Conservation (phyloP, 2,113 vertebrate species). For the Apteryx owenii region DNA sequence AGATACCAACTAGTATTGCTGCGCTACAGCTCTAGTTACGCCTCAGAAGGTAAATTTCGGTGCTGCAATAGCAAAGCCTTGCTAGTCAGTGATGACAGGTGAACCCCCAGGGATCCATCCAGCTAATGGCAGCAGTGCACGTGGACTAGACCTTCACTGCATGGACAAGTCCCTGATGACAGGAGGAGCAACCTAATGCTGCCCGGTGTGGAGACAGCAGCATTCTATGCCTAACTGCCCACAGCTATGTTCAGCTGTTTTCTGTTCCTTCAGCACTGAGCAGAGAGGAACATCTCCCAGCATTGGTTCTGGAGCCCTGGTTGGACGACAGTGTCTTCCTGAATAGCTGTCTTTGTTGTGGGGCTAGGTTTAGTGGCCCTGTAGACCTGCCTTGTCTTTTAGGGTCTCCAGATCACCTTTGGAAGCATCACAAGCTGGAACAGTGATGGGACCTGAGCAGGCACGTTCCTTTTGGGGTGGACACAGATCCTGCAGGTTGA, state of each 20-base stretch:
- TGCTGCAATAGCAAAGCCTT: not conserved
- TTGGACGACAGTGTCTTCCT: too few species aligned
- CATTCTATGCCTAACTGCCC: rapidly evolving
- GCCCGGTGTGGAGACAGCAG: not conserved
- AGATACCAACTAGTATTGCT: not conserved
- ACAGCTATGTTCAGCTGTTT: not conserved
- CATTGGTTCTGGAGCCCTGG: not conserved
- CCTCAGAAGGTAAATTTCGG: not conserved
- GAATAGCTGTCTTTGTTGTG: not conserved
- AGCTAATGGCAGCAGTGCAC: not conserved
- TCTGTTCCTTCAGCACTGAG: not conserved
- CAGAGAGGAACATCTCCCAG: not conserved
- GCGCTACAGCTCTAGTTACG: not conserved
- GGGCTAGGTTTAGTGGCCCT: not conserved
- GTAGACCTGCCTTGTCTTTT: not conserved
- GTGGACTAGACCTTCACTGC: rapidly evolving
- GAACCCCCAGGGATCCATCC: not conserved
- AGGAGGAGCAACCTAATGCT: not conserved
- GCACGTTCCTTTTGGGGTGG: rapidly evolving
- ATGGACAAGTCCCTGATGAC: not conserved
- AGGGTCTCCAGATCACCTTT: not conserved
- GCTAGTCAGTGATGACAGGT: not conserved
- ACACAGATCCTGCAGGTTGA: not conserved
- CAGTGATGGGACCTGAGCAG: not conserved
- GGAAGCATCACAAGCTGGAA: not conserved